Evolutionary conservation across 2,113 vertebrate genomes (phyloP).

Genomic region (Cariama cristata): DNA sequence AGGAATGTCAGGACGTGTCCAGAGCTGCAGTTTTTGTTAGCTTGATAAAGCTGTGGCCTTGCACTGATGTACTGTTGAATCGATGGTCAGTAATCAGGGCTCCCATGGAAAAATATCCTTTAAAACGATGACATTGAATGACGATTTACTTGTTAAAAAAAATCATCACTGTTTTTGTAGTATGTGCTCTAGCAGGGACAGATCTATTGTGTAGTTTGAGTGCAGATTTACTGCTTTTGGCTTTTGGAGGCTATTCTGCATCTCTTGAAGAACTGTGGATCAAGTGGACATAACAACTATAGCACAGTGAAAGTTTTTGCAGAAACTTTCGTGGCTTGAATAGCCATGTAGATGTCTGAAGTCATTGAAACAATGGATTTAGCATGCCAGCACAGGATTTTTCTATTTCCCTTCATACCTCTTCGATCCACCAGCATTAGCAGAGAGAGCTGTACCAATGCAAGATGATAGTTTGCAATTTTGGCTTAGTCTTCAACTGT

Average conservation of each 20-base stretch:
- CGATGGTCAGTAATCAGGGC: background rate
- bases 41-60: background rate
- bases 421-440: background rate
- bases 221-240: background rate
- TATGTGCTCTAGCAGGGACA: background rate
- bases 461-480: background rate
- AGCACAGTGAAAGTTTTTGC: background rate
- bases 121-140: background rate
- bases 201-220: background rate
- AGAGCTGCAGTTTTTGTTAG: background rate
- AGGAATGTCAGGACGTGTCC: background rate
- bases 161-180: background rate
- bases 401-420: background rate
- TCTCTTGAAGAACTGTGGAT: background rate
- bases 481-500: background rate
- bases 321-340: background rate
- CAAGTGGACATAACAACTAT: background rate
- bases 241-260: background rate
- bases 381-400: background rate
- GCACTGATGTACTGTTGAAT: background rate
- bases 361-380: background rate
- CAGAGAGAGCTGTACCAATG: background rate
- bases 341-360: background rate
- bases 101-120: background rate
- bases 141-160: background rate